phyloP scores from a whole-genome alignment of 2,797 vertebrate genomes.

The Pseudochaenichthys georgianus region DNA sequence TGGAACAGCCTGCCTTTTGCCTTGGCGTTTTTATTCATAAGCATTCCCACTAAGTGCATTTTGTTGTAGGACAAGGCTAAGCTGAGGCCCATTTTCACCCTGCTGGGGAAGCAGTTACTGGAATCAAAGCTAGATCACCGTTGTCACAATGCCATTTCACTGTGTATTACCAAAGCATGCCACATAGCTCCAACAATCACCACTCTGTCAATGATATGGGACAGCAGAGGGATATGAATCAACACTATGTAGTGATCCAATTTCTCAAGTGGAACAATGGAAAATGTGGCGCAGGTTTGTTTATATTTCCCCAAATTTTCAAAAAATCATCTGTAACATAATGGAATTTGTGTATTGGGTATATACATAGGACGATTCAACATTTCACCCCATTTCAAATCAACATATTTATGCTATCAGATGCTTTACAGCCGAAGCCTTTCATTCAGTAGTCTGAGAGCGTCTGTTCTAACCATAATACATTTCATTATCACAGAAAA shows the following conservation, averaged over 20 bases:
- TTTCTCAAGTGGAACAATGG: slow-evolving; percentile 39
- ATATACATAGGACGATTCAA: slow-evolving; percentile 25
- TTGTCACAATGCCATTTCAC: slow-evolving; percentile 77
- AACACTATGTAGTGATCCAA: slow-evolving; percentile 44
- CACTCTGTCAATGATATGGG: slow-evolving; percentile 43
- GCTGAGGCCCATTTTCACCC: slow-evolving; percentile 71
- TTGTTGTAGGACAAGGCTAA: slow-evolving; percentile 78
- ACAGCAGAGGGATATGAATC: slow-evolving; percentile 34
- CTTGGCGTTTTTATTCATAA: slow-evolving; percentile 74
- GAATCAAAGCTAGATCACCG: slow-evolving; percentile 81
- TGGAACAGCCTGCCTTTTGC: slow-evolving; percentile 52
- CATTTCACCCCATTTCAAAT: slow-evolving; percentile 23
- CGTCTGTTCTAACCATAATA: slow-evolving; percentile 26
- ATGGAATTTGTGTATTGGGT: slow-evolving; percentile 11
- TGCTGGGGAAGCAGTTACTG: slow-evolving; percentile 73
- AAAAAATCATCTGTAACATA: slow-evolving; percentile 16
- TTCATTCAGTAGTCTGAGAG: slow-evolving; percentile 37
- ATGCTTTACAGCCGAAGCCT: slow-evolving; percentile 12
- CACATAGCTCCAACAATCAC: slow-evolving; percentile 53
- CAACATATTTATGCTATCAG: slow-evolving; percentile 7
- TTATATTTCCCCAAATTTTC: slow-evolving; percentile 16
- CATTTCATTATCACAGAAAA: slow-evolving; percentile 49
- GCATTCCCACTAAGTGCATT: slow-evolving; percentile 82
- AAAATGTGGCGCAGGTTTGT: slow-evolving; percentile 12
- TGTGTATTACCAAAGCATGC: slow-evolving; percentile 52